Evolutionary conservation across 2,113 vertebrate species (phyloP), one percentile per base, ranked within the genome.

Genomic region (Engraulis encrasicolus): DNA sequence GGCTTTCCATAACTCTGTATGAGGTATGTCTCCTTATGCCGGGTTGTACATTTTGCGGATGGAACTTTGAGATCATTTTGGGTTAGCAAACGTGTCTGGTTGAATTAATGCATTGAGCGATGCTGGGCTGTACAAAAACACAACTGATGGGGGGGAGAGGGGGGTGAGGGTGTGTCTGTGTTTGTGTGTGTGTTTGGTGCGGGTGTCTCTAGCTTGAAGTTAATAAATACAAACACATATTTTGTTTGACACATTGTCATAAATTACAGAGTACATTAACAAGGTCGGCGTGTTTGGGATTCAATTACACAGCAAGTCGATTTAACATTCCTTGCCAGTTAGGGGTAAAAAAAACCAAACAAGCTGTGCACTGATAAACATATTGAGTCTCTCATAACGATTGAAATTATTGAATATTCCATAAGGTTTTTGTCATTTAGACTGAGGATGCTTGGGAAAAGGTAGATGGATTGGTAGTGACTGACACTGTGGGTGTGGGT

Each of bases 241-340:
- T 74, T 12, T 74, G 14, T 74, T 34, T 34, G 27, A 74, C 66
- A 74, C 23, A 17, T 14, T 36, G 54, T 85, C 54, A 87, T 85
- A 52, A 88, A 84, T 84, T 61, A 83, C 78, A 19, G 37, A 81
- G 71, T 36, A 40, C 82, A 52, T 74, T 34, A 74, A 52, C 38
- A 61, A 80, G 50, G 49, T 36, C 0, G 66, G 31, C 14, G 66
- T 50, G 74, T 82, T 82, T 85, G 66, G 77, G 54, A 79, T 86
- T 86, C 84, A 84, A 84, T 88, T 88, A 79, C 54, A 81, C 48
- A 81, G 48, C 54, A 49, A 80, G 79, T 82, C 48, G 17, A 84
- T 83, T 36, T 79, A 5, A 1, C 27, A 7, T 48, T 79, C 58
- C 50, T n/a, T 23, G 20, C 38, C 85, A 49, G 85, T 86, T 86